Evolutionary conservation across 2,113 vertebrate species (phyloP).

Genomic region (Albula glossodonta): DNA sequence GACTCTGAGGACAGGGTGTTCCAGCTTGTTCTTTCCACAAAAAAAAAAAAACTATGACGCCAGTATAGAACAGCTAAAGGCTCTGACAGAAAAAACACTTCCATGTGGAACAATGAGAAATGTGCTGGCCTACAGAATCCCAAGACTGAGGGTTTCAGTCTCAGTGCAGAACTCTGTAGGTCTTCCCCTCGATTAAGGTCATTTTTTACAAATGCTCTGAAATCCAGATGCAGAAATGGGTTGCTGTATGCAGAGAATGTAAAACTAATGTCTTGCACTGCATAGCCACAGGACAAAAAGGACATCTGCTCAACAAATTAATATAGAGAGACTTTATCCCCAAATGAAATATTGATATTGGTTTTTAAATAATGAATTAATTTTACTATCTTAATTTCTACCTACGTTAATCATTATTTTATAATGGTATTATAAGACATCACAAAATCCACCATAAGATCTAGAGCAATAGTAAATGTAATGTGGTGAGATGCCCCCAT

Average conservation of each 20-base stretch:
- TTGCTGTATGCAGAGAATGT: neutral
- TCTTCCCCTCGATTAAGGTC: neutral
- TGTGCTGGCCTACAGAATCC: neutral
- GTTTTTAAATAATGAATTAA: too few relatives aligned
- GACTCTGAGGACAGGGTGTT: neutral
- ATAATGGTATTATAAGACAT: too few relatives aligned
- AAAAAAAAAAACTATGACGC: neutral
- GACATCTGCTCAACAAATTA: too few relatives aligned
- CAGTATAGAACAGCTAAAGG: neutral
- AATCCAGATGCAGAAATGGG: neutral
- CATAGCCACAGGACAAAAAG: neutral
- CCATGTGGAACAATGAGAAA: neutral
- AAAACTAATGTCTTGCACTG: neutral
- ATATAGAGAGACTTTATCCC: too few relatives aligned
- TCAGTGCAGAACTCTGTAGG: neutral
- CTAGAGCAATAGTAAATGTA: too few relatives aligned
- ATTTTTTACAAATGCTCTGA: neutral
- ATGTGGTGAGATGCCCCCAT: too few relatives aligned
- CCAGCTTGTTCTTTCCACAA: too few relatives aligned
- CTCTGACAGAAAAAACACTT: neutral
- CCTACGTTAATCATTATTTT: too few relatives aligned
- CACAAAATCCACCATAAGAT: too few relatives aligned
- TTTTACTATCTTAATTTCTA: too few relatives aligned
- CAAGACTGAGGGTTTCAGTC: neutral
- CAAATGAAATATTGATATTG: too few relatives aligned